Conservation (phyloP, 2,888 invertebrate species). For the Cantharis flavilabris region DNA sequence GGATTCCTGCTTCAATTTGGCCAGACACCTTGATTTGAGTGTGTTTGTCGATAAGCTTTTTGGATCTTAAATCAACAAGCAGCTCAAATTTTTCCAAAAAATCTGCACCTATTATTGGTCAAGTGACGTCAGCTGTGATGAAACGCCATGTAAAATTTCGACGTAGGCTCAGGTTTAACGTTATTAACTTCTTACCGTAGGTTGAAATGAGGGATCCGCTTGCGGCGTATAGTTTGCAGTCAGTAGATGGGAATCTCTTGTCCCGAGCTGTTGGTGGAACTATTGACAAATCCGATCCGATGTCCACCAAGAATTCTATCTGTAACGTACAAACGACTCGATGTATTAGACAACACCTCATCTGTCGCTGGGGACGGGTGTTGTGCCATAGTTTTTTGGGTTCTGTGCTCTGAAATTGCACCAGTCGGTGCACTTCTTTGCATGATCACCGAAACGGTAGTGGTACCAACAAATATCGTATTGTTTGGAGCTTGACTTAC, state of each 20-base stretch:
- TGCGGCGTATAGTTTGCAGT: constrained; percentile 1
- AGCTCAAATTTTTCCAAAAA: background rate
- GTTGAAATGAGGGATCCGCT: background rate
- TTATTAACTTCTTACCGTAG: background rate
- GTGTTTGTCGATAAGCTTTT: background rate
- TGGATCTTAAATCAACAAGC: background rate
- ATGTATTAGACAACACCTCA: too few species aligned
- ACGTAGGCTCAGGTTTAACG: background rate
- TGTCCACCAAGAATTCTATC: background rate
- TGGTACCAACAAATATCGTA: too few species aligned
- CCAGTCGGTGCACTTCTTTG: too few species aligned
- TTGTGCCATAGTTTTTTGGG: too few species aligned
- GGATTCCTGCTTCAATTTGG: too few species aligned
- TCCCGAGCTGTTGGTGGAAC: background rate
- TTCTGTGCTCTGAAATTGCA: too few species aligned
- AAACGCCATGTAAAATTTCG: background rate
- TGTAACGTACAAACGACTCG: too few species aligned
- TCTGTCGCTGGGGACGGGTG: too few species aligned
- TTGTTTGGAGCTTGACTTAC: too few species aligned
- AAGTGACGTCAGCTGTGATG: background rate
- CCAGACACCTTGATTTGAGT: background rate
- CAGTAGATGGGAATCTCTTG: background rate
- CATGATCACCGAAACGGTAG: too few species aligned
- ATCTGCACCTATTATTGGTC: constrained; percentile 1
- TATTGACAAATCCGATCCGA: background rate